phyloP scores from a whole-genome alignment of 1,140 invertebrate species.

The Drosophila grimshawi region DNA sequence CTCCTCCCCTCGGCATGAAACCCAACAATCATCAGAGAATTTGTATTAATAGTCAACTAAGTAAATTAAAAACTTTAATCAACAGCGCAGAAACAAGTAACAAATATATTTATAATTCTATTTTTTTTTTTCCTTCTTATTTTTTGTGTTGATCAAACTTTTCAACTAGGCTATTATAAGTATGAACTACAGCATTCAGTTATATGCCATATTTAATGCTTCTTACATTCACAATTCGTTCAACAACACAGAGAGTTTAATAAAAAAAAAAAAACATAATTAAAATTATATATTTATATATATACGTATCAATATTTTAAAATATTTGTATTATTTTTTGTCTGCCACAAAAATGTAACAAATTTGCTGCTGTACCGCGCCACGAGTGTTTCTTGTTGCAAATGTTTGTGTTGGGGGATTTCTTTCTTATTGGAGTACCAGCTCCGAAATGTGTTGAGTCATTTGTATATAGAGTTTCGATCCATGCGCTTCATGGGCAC shows the following conservation, averaged over 20 bases:
- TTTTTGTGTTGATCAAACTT: slow-evolving; percentile 47
- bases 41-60: slow-evolving; percentile 72
- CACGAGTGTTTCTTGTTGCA: slow-evolving; percentile 23
- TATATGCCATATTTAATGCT: slow-evolving; percentile 53
- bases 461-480: slow-evolving; percentile 11
- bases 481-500: slow-evolving; percentile 23
- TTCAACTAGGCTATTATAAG: slow-evolving; percentile 53
- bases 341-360: slow-evolving; percentile 26
- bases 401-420: not conserved
- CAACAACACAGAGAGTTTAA: slow-evolving; percentile 79
- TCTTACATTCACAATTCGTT: slow-evolving; percentile 56
- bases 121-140: not conserved
- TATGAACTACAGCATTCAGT: slow-evolving; percentile 31
- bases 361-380: slow-evolving; percentile 11
- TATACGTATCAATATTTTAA: slow-evolving; percentile 17
- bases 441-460: slow-evolving; percentile 62
- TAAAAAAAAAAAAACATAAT: slow-evolving; percentile 54
- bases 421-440: slow-evolving; percentile 63
- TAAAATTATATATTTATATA: slow-evolving; percentile 36
- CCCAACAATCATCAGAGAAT: slow-evolving; percentile 49
- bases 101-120: slow-evolving; percentile 59
- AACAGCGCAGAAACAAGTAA: slow-evolving; percentile 73
- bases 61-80: slow-evolving; percentile 64
- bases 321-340: slow-evolving; percentile 14
- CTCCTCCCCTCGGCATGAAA: slow-evolving; percentile 16